Percentiles rank a stretch among this genome's conserved stretches.
phyloP scores from a whole-genome alignment of 1,140 invertebrate species.

The Notospermus geniculatus region DNA sequence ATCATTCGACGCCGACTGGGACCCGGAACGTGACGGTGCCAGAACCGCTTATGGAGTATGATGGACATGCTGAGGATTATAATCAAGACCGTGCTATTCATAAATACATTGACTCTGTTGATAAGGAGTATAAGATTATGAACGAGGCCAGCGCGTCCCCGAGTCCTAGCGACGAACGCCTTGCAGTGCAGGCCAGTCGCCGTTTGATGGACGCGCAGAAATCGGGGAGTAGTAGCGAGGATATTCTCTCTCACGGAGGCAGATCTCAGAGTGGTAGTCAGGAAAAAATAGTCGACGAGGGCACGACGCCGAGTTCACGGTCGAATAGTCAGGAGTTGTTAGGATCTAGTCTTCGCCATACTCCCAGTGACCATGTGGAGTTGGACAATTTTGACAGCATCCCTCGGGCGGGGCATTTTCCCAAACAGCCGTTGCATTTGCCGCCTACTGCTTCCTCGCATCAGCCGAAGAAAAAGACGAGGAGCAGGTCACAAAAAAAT shows the following conservation, averaged over 20 bases:
- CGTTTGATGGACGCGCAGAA: conserved; percentile 12
- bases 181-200: too few relatives aligned
- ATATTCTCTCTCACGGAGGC: conserved; percentile 15
- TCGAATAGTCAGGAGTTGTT: conserved; percentile 53
- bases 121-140: conserved; percentile 3
- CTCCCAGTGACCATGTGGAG: conserved; percentile 21
- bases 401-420: too few relatives aligned
- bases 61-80: too few relatives aligned
- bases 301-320: conserved; percentile 59
- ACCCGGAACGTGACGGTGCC: not conserved
- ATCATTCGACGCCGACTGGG: conserved; percentile 15
- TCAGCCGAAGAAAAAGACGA: too few relatives aligned
- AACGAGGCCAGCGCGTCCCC: not conserved
- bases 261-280: conserved; percentile 30
- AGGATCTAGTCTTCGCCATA: conserved; percentile 53
- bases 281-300: conserved; percentile 39
- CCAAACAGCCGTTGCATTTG: too few relatives aligned
- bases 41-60: conserved; percentile 1
- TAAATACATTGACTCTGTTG: conserved; percentile 9
- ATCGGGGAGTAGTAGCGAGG: conserved; percentile 20
- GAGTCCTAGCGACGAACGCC: conserved; percentile 4
- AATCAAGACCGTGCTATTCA: too few relatives aligned
- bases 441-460: too few relatives aligned
- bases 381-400: too few relatives aligned
- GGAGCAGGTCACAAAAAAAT: too few relatives aligned